Conservation (phyloP, 2,888 invertebrate species). For the Nesidiocoris tenuis region DNA sequence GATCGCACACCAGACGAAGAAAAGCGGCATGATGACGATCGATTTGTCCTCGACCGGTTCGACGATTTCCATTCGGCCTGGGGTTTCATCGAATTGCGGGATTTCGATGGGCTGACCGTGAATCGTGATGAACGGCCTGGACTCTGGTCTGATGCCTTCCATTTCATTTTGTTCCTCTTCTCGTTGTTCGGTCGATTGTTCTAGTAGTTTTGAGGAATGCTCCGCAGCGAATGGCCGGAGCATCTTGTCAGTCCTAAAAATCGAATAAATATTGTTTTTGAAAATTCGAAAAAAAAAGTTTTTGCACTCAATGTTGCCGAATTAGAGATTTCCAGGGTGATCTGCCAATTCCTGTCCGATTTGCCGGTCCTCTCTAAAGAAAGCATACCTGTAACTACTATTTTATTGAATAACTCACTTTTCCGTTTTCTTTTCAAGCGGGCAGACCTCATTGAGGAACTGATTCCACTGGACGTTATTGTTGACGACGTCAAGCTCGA, state of each 20-base stretch:
- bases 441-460: slow-evolving; percentile 54
- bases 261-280: neutral
- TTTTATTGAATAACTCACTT: no score
- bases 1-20: slow-evolving; percentile 34
- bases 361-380: no score
- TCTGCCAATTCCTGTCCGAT: no score
- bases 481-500: slow-evolving; percentile 51
- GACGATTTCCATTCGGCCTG: slow-evolving; percentile 25
- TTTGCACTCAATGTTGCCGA: no score
- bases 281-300: no score
- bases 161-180: neutral
- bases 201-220: neutral
- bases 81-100: slow-evolving; percentile 14
- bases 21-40: slow-evolving; percentile 31
- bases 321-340: no score
- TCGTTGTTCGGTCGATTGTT: neutral
- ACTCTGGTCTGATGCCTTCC: neutral
- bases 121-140: slow-evolving; percentile 23
- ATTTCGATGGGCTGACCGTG: slow-evolving; percentile 21
- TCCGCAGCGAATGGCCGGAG: neutral
- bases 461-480: slow-evolving; percentile 55
- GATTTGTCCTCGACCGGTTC: slow-evolving; percentile 27
- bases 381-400: no score
- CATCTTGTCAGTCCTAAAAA: neutral
- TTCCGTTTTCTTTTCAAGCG: slow-evolving; percentile 8